phyloP scores from a whole-genome alignment of 2,797 vertebrate genomes.

The Argya squamiceps region DNA sequence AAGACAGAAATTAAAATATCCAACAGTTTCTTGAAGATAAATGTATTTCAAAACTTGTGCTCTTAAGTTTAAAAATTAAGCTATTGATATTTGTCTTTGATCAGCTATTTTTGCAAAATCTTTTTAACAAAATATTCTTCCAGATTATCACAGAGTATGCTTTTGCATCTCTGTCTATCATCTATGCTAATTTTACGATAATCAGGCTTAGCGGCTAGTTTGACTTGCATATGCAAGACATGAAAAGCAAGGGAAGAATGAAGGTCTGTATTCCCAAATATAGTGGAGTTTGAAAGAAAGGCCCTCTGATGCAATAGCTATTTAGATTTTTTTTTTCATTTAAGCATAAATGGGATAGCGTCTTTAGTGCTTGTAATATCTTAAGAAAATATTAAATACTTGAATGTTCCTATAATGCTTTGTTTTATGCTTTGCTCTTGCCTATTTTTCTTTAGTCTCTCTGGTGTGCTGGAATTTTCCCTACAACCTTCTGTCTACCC shows the following conservation, averaged over 20 bases:
- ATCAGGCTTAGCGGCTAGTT: neutral
- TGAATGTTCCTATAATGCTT: neutral
- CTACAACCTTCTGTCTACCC: constrained; percentile 16
- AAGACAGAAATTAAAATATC: neutral
- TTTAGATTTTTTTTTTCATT: neutral
- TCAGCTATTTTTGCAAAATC: neutral
- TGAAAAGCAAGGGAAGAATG: neutral
- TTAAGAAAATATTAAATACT: neutral
- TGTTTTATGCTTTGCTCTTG: neutral
- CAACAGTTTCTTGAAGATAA: neutral
- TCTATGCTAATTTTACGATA: neutral
- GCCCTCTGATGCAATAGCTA: neutral
- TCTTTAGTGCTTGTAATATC: neutral
- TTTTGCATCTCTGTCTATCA: neutral
- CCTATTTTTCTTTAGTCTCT: neutral
- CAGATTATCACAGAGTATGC: neutral
- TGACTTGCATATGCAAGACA: neutral
- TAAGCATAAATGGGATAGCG: neutral
- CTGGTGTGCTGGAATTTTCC: neutral
- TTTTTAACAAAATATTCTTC: neutral
- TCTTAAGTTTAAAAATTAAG: neutral
- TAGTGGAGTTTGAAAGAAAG: neutral
- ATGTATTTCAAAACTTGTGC: neutral
- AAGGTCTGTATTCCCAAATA: neutral
- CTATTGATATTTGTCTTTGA: neutral